phyloP scores from a whole-genome alignment of 2,888 invertebrate genomes.

The Drosophila antonietae region DNA sequence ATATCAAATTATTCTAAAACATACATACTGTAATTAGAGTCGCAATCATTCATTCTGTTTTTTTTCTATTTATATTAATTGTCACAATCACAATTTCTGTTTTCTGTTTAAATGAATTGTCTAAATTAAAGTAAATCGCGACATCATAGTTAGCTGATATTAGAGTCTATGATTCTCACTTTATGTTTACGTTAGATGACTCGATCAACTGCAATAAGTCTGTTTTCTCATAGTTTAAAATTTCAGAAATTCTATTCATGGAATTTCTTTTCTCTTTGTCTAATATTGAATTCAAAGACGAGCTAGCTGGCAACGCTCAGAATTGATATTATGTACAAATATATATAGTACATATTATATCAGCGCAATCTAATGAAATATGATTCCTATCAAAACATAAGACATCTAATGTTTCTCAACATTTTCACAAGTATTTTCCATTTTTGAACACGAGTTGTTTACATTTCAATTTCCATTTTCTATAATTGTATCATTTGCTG shows the following conservation, averaged over 20 bases:
- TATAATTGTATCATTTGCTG: not conserved
- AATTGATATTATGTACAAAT: not conserved
- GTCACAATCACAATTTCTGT: not conserved
- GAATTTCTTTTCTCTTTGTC: not conserved
- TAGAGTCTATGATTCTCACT: not conserved
- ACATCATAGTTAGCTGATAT: not conserved
- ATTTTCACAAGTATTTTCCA: not conserved
- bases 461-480: not conserved
- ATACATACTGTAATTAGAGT: not conserved
- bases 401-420: not conserved
- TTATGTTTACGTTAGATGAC: not conserved
- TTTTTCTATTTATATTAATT: not conserved
- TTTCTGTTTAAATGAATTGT: not conserved
- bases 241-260: not conserved
- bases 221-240: not conserved
- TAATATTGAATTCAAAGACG: not conserved
- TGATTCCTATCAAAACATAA: not conserved
- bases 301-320: not conserved
- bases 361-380: not conserved
- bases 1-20: conserved; percentile 1
- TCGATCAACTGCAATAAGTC: not conserved
- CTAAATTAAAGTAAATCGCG: not conserved
- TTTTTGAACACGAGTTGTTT: not conserved
- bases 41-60: not conserved
- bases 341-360: not conserved